Base-by-base conservation (phyloP, 37 sponge, comb jelly and placozoan species). In the Ephydatia muelleri region DNA sequence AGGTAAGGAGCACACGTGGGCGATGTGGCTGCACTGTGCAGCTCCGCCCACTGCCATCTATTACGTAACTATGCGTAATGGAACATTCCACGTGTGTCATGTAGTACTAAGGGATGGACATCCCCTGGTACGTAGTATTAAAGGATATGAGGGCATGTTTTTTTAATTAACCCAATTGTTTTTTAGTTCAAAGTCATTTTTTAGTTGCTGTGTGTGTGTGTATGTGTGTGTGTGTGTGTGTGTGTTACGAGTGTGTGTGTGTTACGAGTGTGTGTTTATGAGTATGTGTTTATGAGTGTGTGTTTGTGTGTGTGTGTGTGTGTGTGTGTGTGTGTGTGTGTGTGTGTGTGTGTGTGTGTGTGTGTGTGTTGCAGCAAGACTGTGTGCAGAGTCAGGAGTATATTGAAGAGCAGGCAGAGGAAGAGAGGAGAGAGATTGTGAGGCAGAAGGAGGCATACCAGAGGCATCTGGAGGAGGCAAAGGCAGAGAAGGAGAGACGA, bases 1-100 rank as follows among this genome's bases (percentile, higher is more conserved):
- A 96, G 91, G 94, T 92, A 38, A 40, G 80, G 8, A 12, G 14
- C 37, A 11, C 76, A n/a, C n/a, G n/a, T n/a, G n/a, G n/a, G n/a
- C n/a, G n/a, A 57, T 11, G 57, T 21, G 16, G 8, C 8, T 1
- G 57, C 9, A 4, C 16, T 57, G 19, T 57, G 57, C 57, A 57
- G 57, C 57, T 14, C 12, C 57, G 16, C 57, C 57, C 16, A 14
- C 57, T 11, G 16, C n/a, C n/a, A n/a, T n/a, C n/a, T n/a, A n/a
- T n/a, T n/a, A n/a, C n/a, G n/a, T n/a, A n/a, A n/a, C n/a, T n/a
- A n/a, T n/a, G n/a, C n/a, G n/a, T n/a, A n/a, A n/a, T n/a, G n/a
- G n/a, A n/a, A n/a, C n/a, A n/a, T n/a, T n/a, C n/a, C n/a, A n/a
- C n/a, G n/a, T n/a, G n/a, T n/a, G n/a, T n/a, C n/a, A n/a, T n/a